A percentile compares a stretch with the other conserved stretches of the same genome.
Evolutionary conservation across 2,888 invertebrate species (phyloP).

Genomic region (Tryphoninae sp.): DNA sequence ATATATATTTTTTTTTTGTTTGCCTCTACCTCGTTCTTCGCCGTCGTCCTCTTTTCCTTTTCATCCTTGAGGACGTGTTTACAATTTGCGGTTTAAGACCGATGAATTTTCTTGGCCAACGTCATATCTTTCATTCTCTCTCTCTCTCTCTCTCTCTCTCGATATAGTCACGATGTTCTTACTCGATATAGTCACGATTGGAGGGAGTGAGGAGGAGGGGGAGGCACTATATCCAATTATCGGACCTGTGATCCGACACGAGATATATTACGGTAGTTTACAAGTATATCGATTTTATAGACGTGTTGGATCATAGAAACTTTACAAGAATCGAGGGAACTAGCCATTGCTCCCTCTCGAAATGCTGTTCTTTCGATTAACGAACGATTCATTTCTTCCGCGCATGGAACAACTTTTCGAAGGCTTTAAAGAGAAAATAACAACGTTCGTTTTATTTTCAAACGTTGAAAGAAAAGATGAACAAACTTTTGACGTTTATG

Average conservation of each 20-base stretch:
- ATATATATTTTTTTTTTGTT: slow-evolving; percentile 29
- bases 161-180: not conserved
- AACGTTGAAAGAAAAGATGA: no score
- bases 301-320: slow-evolving; percentile 19
- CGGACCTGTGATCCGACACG: slow-evolving; percentile 8
- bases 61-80: slow-evolving; percentile 65
- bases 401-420: no score
- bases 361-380: slow-evolving; percentile 4
- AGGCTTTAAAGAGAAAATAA: no score
- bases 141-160: no score
- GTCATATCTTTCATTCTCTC: not conserved
- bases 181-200: no score
- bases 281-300: slow-evolving; percentile 19
- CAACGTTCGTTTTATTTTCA: no score
- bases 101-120: slow-evolving; percentile 63
- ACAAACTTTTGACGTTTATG: no score
- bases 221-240: slow-evolving; percentile 54
- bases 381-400: not conserved
- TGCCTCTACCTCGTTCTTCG: slow-evolving; percentile 26
- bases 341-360: not conserved
- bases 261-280: slow-evolving; percentile 22
- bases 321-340: not conserved
- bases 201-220: not conserved
- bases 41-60: slow-evolving; percentile 31
- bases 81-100: slow-evolving; percentile 64